These are phyloP conservation scores for Tridacna crocea DNA, from an alignment of 2,888 invertebrate genomes.

Conservation along the genomic window DNA sequence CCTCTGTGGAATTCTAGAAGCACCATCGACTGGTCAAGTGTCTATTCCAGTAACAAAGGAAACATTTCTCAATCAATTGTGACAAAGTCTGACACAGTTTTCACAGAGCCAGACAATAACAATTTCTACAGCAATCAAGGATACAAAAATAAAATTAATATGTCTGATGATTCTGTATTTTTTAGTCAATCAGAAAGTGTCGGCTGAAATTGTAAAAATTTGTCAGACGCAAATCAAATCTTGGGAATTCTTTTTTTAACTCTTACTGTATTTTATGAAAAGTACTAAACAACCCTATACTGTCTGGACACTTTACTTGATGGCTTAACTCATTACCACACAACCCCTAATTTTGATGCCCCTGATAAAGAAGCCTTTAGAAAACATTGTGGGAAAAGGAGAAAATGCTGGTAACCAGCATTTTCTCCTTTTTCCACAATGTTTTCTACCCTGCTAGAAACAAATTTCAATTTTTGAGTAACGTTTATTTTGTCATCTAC, in stretches of 20 bases:
- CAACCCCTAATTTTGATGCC: too few relatives aligned
- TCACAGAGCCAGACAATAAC: constrained; percentile 1
- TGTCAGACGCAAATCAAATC: neutral
- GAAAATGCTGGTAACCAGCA: too few relatives aligned
- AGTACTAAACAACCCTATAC: too few relatives aligned
- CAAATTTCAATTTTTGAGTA: too few relatives aligned
- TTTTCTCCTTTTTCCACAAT: too few relatives aligned
- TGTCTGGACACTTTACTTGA: too few relatives aligned
- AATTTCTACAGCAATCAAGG: constrained; percentile 18
- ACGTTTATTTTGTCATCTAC: too few relatives aligned
- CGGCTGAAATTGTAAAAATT: neutral
- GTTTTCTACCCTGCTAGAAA: too few relatives aligned
- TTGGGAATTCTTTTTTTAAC: neutral
- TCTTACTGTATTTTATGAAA: too few relatives aligned
- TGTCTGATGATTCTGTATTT: neutral
- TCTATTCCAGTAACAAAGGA: neutral
- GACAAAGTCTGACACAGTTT: constrained; percentile 11
- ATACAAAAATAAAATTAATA: neutral
- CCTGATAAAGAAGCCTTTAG: too few relatives aligned
- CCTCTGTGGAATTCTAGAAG: neutral
- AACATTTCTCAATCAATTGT: constrained; percentile 7
- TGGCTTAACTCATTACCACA: too few relatives aligned
- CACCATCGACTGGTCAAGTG: constrained; percentile 9
- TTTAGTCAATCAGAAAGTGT: neutral
- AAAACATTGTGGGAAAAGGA: too few relatives aligned